phyloP scores from a whole-genome alignment of 1,140 invertebrate species.

The Odontomachus brunneus region DNA sequence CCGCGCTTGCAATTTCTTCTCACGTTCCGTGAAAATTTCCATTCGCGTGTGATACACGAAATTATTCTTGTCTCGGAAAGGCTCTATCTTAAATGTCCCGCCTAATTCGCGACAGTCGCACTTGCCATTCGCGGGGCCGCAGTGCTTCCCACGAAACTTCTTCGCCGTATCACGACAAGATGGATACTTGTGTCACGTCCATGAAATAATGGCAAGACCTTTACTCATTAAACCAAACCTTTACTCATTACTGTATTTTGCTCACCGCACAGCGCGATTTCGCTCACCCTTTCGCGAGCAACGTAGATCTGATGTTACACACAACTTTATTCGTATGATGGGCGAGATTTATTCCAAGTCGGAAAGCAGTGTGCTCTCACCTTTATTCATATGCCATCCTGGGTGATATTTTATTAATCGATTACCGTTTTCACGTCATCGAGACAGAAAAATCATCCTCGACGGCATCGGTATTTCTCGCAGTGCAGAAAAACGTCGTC shows the following conservation, averaged over 20 bases:
- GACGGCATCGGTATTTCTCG: background rate
- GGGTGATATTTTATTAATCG: no score
- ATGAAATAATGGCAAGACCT: conserved; percentile 29
- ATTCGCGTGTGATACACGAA: conserved; percentile 41
- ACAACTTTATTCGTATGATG: no score
- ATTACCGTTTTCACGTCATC: no score
- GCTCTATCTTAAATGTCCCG: conserved; percentile 25
- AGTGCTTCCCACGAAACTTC: conserved; percentile 35
- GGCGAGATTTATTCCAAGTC: no score
- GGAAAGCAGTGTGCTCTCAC: no score
- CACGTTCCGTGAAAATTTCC: conserved; percentile 54
- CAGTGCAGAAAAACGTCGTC: background rate
- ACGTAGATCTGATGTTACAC: no score
- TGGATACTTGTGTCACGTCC: conserved; percentile 24
- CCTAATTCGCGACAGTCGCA: conserved; percentile 49
- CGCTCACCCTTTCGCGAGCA: no score
- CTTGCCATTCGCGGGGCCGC: conserved; percentile 42
- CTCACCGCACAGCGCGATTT: background rate
- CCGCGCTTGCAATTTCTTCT: conserved; percentile 20
- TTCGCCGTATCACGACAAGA: conserved; percentile 16
- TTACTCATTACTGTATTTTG: conserved; percentile 23
- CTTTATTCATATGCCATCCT: no score
- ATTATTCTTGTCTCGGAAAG: conserved; percentile 39
- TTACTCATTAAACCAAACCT: conserved; percentile 10
- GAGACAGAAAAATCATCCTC: background rate